Evolutionary conservation across 2,113 vertebrate genomes (phyloP), one percentile per base, ranked within the genome.

Genomic region (Plectropomus leopardus): DNA sequence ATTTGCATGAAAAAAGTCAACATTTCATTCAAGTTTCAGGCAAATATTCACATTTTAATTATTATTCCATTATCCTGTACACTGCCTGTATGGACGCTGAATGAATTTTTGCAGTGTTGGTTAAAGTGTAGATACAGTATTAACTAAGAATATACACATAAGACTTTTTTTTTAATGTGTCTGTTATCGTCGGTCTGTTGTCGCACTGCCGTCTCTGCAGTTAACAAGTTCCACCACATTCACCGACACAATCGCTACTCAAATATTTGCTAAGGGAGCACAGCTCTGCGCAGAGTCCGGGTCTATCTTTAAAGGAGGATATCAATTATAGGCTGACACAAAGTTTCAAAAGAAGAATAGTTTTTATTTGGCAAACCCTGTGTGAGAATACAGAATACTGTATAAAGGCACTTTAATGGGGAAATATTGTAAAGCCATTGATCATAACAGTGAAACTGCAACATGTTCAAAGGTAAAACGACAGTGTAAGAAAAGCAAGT

Each of bases 341-440:
- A 16, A 76, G 21, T 24, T 72, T 79, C 3, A 66, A 82, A 86
- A 87, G 47, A 0, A 54, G 9, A 79, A 42, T n/a, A 48, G 24
- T 76, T 78, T 92, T 94, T 93, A 93, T 94, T 93, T 90, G 87
- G 86, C 84, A 89, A 79, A 79, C 19, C 26, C 21, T 8, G 6
- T 65, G 54, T 64, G 53, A 8, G 8, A 10, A 85, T 73, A 90
- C 66, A 81, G 63, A 78, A 76, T 50, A 83, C 61, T 83, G 65
- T 69, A 74, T 1, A 81, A 67, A 90, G 74, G 82, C 78, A 88
- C 59, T 85, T 82, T 3, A 58, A 58, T 40, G 32, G 15, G 8
- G 11, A 75, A 79, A 61, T 42, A 58, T 4, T 82, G 28, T 44
- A 59, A 85, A 89, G 53, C 42, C n/a, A 30, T 9, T 23, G 40